These are phyloP conservation scores for Spilosoma lubricipeda DNA, from an alignment of 2,888 invertebrate species.

Conservation along the genomic window DNA sequence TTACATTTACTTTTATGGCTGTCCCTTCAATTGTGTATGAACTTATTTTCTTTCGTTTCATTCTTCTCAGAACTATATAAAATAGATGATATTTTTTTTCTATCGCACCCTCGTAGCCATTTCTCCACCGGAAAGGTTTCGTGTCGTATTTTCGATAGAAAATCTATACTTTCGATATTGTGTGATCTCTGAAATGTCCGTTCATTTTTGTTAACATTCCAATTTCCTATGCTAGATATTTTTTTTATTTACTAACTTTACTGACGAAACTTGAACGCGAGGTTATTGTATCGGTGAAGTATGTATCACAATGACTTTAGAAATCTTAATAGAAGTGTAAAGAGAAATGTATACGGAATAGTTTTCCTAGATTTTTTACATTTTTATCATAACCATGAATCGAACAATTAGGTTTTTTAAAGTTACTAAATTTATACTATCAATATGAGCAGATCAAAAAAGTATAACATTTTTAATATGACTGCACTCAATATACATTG, in stretches of 20 bases:
- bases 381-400: no score
- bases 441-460: no score
- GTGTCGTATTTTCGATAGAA: slow-evolving; percentile 28
- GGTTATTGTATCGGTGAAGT: slow-evolving; percentile 26
- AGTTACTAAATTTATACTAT: no score
- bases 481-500: no score
- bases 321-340: not conserved
- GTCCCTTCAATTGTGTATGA: not conserved
- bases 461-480: no score
- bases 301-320: not conserved
- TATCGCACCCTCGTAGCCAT: slow-evolving; percentile 5
- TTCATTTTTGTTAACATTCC: slow-evolving; percentile 40
- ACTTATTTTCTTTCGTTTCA: not conserved
- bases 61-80: slow-evolving; percentile 1
- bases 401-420: no score
- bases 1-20: not conserved
- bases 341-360: not conserved
- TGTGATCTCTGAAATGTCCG: slow-evolving; percentile 36
- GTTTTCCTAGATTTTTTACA: not conserved
- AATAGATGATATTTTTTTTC: not conserved
- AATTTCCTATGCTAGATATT: slow-evolving; percentile 43
- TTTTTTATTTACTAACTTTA: slow-evolving; percentile 37
- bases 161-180: slow-evolving; percentile 25
- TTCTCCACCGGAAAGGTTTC: slow-evolving; percentile 26
- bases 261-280: slow-evolving; percentile 24